Conservation (phyloP, 1,140 invertebrate genomes). For the Drosophila oshimai region DNA sequence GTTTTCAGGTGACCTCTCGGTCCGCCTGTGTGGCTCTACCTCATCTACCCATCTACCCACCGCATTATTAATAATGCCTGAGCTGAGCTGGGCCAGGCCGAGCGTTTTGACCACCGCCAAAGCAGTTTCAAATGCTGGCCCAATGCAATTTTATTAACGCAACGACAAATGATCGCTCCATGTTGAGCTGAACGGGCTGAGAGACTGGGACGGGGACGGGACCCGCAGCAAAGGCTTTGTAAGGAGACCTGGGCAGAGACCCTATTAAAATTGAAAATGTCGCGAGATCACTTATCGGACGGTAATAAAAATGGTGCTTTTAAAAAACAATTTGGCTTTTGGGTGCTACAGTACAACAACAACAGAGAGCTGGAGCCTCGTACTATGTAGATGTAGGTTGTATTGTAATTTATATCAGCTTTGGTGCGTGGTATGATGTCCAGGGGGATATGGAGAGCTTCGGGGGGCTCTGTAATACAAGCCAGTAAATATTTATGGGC, state of each 20-base stretch:
- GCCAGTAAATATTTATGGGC: constrained; percentile 49
- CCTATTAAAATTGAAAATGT: constrained; percentile 82
- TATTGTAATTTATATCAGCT: constrained; percentile 63
- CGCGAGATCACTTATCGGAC: constrained; percentile 80
- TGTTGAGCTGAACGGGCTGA: constrained; percentile 6
- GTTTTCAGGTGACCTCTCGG: constrained; percentile 69
- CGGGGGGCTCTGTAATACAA: constrained; percentile 34
- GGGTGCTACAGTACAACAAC: constrained; percentile 32
- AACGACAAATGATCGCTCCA: constrained; percentile 76
- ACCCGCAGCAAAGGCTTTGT: constrained; percentile 14
- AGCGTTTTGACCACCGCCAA: constrained; percentile 61
- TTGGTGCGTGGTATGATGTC: constrained; percentile 37
- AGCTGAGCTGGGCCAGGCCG: constrained; percentile 25
- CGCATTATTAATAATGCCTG: constrained; percentile 75
- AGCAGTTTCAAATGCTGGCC: constrained; percentile 79
- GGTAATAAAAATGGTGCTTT: constrained; percentile 81
- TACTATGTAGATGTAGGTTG: constrained; percentile 50
- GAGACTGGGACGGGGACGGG: neutral
- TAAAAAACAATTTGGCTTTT: constrained; percentile 82
- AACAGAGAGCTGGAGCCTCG: neutral
- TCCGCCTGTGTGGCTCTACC: constrained; percentile 15
- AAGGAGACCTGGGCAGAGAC: constrained; percentile 50
- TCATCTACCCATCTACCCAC: constrained; percentile 35
- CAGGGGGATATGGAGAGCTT: neutral
- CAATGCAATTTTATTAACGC: constrained; percentile 82